These are phyloP conservation scores for Drosophila quinaria DNA, from an alignment of 2,888 invertebrate genomes.

Conservation along the genomic window DNA sequence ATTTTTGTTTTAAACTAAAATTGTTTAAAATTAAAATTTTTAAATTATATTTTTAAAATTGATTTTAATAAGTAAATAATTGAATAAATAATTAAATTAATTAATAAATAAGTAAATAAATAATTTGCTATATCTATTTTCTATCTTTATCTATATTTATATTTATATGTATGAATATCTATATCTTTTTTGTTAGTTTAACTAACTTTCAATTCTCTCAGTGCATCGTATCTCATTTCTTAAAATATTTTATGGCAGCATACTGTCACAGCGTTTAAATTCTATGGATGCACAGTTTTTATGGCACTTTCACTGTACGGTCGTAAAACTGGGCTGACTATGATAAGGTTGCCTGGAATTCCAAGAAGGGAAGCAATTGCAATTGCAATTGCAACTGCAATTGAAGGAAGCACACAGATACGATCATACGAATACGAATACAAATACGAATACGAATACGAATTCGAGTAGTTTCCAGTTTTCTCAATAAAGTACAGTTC, in stretches of 20 bases:
- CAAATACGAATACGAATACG: too few species aligned
- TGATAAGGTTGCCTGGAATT: conserved; percentile 19
- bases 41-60: too few species aligned
- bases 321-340: conserved; percentile 31
- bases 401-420: conserved; percentile 17
- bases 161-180: background rate
- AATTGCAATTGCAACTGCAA: conserved; percentile 30
- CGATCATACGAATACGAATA: background rate
- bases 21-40: too few species aligned
- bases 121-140: background rate
- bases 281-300: conserved; percentile 48
- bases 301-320: conserved; percentile 46
- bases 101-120: background rate
- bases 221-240: conserved; percentile 4
- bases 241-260: background rate
- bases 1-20: too few species aligned
- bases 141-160: background rate
- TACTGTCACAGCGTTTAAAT: conserved; percentile 26
- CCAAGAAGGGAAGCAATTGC: conserved; percentile 16
- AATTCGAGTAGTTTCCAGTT: background rate
- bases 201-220: background rate
- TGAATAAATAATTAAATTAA: too few species aligned
- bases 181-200: background rate
- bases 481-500: conserved; percentile 14
- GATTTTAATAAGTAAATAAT: too few species aligned